Evolutionary conservation across 2,888 invertebrate species (phyloP), one percentile per base, ranked within the genome.

Genomic region (Conomelus anceps): DNA sequence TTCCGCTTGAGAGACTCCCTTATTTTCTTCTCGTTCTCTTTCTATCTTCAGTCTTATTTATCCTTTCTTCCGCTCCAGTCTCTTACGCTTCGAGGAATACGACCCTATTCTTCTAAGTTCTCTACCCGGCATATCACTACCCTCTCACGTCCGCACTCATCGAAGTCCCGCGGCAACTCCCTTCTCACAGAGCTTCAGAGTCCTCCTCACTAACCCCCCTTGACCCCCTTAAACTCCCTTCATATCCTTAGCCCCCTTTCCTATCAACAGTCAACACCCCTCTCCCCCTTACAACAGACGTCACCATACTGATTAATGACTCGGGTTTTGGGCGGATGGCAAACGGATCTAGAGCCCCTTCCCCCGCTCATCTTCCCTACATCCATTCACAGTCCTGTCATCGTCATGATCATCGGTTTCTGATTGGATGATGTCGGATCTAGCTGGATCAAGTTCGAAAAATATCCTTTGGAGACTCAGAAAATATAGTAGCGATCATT

Each of bases 1-100:
- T 86, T 86, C 86, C 86, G 86, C 86, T n/a, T 86, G 86, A 26
- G 24, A 86, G 86, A 22, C 24, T 24, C 29, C 86, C 29, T 86
- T 86, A 24, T 23, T 86, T 24, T 86, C 3, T 24, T 26, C 26
- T 6, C 86, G 11, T 34, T 34, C 34, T 34, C 34, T 34, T 17
- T 34, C 17, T 34, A 1, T 34, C 17, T 17, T 17, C 11, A 17
- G 13, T 34, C 17, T 34, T 34, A 1, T 13, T 17, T 9, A 9
- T 13, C n/a, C 63, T n/a, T n/a, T 63, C n/a, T 63, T n/a, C 3
- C 63, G n/a, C 63, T 63, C 3, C 63, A 63, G 63, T 63, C n/a
- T 63, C 63, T 63, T 63, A 63, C 63, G 63, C 63, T 63, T 63
- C 63, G 63, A n/a, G n/a, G n/a, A 63, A 63, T 63, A 63, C 63